Evolutionary conservation across 2,888 invertebrate genomes (phyloP), one percentile per base, ranked within the genome.

Genomic region (Amphipoea oculea): DNA sequence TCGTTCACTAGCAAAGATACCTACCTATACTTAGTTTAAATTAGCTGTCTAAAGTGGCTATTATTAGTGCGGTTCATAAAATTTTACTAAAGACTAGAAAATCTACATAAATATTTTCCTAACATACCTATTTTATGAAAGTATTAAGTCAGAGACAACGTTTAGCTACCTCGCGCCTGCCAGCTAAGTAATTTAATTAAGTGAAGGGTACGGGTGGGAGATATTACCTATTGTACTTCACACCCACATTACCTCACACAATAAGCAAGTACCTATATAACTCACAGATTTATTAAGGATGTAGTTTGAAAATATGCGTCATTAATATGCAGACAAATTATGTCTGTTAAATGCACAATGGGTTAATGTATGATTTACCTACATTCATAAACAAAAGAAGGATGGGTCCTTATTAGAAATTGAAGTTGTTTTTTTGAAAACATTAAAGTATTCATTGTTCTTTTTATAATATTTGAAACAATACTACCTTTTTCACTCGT

Each of bases 111-210:
- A 65, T 66, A 75, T 83, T 23, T 84, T 63, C 68, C 20, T 67
- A 76, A 78, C 81, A 67, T 83, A 40, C 5, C 40, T 40, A 77
- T 71, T 88, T 89, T 83, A 89, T 88, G 82, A 67, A 77, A 79
- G 79, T 85, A 89, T 86, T 82, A 88, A 85, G 78, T 73, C 73
- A 66, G 73, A 86, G 86, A 85, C 76, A 88, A 79, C 77, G 76
- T 72, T 85, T 81, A 83, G 82, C 79, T 79, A 73, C 83, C 76
- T 89, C 79, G 57, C 85, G 82, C 79, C 67, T 86, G 72, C 66
- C 68, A 82, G 73, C 76, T 85, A 83, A 85, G 82, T 89, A 85
- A 86, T 89, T 89, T 88, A 88, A 89, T 89, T 85, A 88, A 88
- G 82, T 79, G 73, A 80, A 85, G 85, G 86, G 86, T 87, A 79